Percentiles rank a stretch among this genome's conserved stretches.
These are phyloP conservation scores for Pangasius krempfi DNA, from an alignment of 2,797 vertebrate genomes.

Conservation along the genomic window DNA sequence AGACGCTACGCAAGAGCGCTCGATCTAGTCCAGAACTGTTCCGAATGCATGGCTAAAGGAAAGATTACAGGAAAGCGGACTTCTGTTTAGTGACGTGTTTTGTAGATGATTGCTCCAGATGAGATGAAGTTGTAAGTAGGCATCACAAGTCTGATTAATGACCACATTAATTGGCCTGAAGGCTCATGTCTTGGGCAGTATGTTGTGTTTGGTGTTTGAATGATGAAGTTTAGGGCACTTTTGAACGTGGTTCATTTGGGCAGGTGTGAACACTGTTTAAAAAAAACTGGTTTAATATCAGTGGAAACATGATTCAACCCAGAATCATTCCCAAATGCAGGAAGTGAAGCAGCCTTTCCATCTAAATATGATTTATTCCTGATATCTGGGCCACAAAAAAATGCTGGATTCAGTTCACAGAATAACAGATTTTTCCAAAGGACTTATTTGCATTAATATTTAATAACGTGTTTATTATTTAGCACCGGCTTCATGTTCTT, in stretches of 20 bases:
- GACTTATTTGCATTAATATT: constrained; percentile 12
- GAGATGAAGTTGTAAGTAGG: not conserved
- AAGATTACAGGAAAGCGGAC: not conserved
- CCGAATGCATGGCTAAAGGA: not conserved
- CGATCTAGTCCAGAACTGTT: not conserved
- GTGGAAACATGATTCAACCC: not conserved
- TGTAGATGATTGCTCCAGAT: not conserved
- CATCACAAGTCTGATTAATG: not conserved
- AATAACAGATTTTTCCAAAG: not conserved
- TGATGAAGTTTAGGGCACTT: too few species aligned
- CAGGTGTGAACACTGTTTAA: too few species aligned
- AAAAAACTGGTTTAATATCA: not conserved
- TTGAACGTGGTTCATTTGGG: too few species aligned
- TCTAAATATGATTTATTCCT: not conserved
- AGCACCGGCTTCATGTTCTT: not conserved
- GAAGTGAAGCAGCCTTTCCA: not conserved
- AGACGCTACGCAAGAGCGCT: constrained; percentile 20
- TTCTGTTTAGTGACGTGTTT: not conserved
- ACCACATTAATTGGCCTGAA: not conserved
- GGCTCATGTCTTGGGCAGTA: not conserved
- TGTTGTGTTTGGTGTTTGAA: not conserved
- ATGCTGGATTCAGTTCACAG: not conserved
- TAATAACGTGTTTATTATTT: constrained; percentile 5
- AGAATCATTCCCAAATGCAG: not conserved
- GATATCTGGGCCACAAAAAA: not conserved